A percentile compares a stretch with the other conserved stretches of the same genome.
Conservation (phyloP, 2,113 vertebrate species). For the Mystacornis crossleyi region DNA sequence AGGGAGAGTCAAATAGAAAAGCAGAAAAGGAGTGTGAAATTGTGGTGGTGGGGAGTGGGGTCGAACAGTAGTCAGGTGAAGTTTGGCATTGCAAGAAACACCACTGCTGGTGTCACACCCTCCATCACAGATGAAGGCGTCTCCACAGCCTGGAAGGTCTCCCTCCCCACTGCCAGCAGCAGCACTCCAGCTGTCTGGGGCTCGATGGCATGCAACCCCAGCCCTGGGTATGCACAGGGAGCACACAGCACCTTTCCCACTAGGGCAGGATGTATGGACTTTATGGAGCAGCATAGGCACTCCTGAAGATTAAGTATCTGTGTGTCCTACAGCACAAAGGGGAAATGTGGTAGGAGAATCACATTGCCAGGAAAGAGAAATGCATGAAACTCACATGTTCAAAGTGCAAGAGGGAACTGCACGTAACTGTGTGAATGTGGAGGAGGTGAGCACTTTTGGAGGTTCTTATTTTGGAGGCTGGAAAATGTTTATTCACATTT, state of each 20-base stretch:
- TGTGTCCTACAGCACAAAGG: neutral
- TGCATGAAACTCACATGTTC: neutral
- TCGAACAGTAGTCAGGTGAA: neutral
- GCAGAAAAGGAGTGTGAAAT: neutral
- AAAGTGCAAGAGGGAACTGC: neutral
- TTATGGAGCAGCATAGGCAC: neutral
- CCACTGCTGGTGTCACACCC: neutral
- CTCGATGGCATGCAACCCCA: neutral
- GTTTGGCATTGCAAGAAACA: neutral
- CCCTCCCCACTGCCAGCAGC: neutral
- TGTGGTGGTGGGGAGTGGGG: neutral
- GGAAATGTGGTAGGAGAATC: neutral
- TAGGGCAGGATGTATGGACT: no score
- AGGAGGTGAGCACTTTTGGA: neutral
- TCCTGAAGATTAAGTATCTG: neutral
- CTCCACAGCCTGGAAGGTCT: neutral
- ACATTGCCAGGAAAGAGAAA: neutral
- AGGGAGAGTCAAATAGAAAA: neutral
- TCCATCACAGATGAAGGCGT: neutral
- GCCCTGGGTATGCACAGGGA: neutral
- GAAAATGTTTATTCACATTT: neutral
- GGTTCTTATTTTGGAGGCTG: neutral
- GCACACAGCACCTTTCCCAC: rapidly evolving
- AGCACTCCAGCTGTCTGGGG: neutral
- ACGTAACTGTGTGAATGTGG: neutral